Conservation (phyloP, 2,113 vertebrate species). For the Leptobrachium leishanense region DNA sequence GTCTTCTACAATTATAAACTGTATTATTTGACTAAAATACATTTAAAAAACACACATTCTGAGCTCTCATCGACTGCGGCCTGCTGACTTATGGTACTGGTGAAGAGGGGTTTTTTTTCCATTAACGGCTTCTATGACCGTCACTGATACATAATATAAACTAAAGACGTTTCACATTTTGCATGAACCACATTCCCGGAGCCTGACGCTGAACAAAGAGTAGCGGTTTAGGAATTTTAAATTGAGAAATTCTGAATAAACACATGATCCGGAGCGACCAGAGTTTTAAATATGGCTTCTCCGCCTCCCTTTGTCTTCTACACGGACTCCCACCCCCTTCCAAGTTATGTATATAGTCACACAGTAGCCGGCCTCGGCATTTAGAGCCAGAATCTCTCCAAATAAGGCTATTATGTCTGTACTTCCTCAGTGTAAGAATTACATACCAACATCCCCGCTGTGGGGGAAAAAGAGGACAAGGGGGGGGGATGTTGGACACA, state of each 20-base stretch:
- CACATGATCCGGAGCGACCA: background rate
- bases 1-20: too few species aligned
- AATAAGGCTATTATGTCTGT: conserved; percentile 43
- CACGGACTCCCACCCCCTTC: background rate
- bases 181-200: background rate
- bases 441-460: background rate
- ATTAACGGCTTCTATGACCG: too few species aligned
- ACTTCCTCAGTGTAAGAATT: conserved; percentile 13
- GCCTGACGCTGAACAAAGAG: background rate
- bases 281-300: background rate
- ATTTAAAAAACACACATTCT: too few species aligned
- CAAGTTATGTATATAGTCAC: conserved; percentile 16
- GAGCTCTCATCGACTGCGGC: too few species aligned
- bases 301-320: background rate
- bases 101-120: too few species aligned
- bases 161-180: conserved; percentile 1
- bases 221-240: background rate
- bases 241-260: background rate
- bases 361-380: conserved; percentile 21
- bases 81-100: too few species aligned
- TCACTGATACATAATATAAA: too few species aligned
- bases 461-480: background rate
- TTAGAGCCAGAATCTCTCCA: conserved; percentile 31
- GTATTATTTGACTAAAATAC: too few species aligned
- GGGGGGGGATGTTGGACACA: conserved; percentile 29